A percentile compares a stretch with the other conserved stretches of the same genome.
Evolutionary conservation across 2,113 vertebrate genomes (phyloP).

Genomic region (Heteronetta atricapilla): DNA sequence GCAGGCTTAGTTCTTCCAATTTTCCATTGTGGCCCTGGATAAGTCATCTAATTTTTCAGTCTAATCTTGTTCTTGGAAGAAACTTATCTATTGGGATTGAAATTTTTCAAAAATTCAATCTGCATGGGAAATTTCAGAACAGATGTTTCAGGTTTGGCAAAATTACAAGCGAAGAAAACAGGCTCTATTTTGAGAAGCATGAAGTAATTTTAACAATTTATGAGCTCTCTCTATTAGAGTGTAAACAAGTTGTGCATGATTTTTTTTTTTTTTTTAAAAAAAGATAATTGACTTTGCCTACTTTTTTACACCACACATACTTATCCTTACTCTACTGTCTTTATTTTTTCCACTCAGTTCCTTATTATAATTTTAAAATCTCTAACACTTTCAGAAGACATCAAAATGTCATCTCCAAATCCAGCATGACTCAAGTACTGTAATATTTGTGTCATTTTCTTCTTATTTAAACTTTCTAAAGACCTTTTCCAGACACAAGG

Average conservation of each 20-base stretch:
- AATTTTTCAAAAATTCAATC: conserved; percentile 32
- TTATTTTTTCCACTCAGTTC: not conserved
- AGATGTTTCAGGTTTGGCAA: conserved; percentile 39
- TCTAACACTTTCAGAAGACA: not conserved
- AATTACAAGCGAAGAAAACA: conserved; percentile 1
- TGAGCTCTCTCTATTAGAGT: not conserved
- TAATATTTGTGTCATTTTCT: conserved; percentile 18
- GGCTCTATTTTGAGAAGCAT: not conserved
- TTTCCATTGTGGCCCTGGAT: not conserved
- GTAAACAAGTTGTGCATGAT: not conserved
- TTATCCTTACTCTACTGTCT: not conserved
- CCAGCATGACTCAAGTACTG: not conserved
- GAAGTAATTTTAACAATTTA: not conserved
- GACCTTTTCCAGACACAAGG: conserved; percentile 8
- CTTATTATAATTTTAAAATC: not conserved
- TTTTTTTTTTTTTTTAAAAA: not conserved
- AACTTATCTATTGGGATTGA: not conserved
- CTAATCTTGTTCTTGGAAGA: conserved; percentile 39
- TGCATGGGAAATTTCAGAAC: conserved; percentile 29
- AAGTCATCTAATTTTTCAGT: not conserved
- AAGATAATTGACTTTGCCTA: not conserved
- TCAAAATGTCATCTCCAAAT: conserved; percentile 12
- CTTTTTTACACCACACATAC: not conserved
- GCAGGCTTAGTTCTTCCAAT: not conserved
- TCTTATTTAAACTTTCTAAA: conserved; percentile 31